These are phyloP conservation scores for Anolis apletophallus DNA, from an alignment of 2,797 vertebrate genomes.

Conservation along the genomic window DNA sequence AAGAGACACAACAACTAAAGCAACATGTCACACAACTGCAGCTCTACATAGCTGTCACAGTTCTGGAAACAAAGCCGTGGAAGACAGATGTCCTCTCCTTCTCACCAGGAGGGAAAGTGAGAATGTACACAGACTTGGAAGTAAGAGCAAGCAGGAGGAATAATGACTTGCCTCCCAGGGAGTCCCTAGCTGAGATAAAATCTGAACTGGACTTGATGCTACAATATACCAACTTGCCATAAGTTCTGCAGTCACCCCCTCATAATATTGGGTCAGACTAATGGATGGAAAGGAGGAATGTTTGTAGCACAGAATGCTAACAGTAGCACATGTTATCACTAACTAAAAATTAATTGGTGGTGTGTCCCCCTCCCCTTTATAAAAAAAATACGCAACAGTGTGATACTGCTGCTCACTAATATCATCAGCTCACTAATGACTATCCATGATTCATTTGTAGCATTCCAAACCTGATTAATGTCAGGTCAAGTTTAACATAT, in stretches of 20 bases:
- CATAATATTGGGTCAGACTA: not conserved
- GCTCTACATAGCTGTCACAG: not conserved
- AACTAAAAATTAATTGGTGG: slow-evolving; percentile 40
- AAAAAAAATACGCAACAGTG: slow-evolving; percentile 3
- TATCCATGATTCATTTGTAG: slow-evolving; percentile 76
- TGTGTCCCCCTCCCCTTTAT: no score
- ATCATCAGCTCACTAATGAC: slow-evolving; percentile 75
- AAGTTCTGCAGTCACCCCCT: not conserved
- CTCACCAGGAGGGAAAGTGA: not conserved
- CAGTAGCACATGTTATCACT: slow-evolving; percentile 10
- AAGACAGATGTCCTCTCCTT: not conserved
- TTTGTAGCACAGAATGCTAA: slow-evolving; percentile 17
- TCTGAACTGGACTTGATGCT: not conserved
- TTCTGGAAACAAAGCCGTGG: not conserved
- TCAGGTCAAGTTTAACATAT: slow-evolving; percentile 77
- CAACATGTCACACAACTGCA: not conserved
- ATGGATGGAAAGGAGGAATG: not conserved
- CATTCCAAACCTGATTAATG: slow-evolving; percentile 77
- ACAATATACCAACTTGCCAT: not conserved
- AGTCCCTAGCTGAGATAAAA: not conserved
- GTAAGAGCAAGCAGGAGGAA: not conserved
- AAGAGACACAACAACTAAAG: not conserved
- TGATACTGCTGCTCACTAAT: slow-evolving; percentile 68
- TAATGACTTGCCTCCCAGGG: not conserved
- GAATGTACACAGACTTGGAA: not conserved